phyloP scores from a whole-genome alignment of 2,888 invertebrate species.

The Drosophila stalkeri region DNA sequence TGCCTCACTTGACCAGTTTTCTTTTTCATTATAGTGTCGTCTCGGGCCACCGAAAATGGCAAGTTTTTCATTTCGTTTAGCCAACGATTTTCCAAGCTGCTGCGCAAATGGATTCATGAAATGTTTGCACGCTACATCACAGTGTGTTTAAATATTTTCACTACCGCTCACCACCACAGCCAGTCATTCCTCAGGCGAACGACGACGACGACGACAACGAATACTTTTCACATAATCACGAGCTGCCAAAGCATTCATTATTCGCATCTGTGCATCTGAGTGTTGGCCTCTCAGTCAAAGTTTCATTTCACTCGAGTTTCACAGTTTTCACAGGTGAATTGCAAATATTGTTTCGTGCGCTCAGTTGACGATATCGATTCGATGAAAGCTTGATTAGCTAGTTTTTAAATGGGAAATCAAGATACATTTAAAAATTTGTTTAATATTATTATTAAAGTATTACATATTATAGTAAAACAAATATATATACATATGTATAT shows the following conservation, averaged over 20 bases:
- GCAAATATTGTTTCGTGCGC: neutral
- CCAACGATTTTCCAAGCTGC: slow-evolving; percentile 55
- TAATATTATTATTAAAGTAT: too few species aligned
- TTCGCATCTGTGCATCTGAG: neutral
- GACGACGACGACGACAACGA: slow-evolving; percentile 10
- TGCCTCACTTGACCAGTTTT: slow-evolving; percentile 48
- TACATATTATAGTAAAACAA: too few species aligned
- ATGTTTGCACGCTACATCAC: slow-evolving; percentile 52
- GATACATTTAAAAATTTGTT: too few species aligned
- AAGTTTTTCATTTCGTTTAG: slow-evolving; percentile 49
- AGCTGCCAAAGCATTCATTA: slow-evolving; percentile 24
- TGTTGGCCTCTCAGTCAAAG: neutral
- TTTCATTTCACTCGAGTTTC: neutral
- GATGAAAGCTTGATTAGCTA: neutral
- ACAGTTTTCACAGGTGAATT: slow-evolving; percentile 1
- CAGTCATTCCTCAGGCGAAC: neutral
- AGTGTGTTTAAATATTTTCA: slow-evolving; percentile 53
- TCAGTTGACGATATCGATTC: neutral
- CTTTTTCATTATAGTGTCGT: slow-evolving; percentile 10
- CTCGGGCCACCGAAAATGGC: slow-evolving; percentile 15
- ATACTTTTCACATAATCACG: slow-evolving; percentile 23
- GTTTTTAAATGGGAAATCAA: neutral
- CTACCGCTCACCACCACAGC: neutral
- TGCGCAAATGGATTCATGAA: slow-evolving; percentile 71
- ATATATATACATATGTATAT: too few species aligned